phyloP scores from a whole-genome alignment of 1,140 invertebrate genomes.

The Zaprionus gabonicus region DNA sequence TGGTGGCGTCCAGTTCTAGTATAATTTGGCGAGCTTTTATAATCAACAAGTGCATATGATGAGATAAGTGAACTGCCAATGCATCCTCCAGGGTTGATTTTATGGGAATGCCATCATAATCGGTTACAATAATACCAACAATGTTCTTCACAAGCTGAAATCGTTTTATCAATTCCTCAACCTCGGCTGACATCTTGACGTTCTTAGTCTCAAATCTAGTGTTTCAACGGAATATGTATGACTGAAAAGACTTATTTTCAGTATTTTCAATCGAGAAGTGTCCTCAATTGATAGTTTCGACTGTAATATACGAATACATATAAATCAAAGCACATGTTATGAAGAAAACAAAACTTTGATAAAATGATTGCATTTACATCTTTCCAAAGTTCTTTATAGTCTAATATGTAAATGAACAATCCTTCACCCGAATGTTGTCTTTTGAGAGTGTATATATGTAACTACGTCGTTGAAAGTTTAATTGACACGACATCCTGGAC shows the following conservation, averaged over 20 bases:
- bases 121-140: constrained; percentile 88
- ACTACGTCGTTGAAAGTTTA: constrained; percentile 62
- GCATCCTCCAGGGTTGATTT: constrained; percentile 91
- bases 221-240: too few species aligned
- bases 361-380: too few species aligned
- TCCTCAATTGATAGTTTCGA: not conserved
- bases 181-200: constrained; percentile 87
- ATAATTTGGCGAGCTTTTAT: constrained; percentile 90
- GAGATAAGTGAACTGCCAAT: constrained; percentile 90
- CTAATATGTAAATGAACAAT: too few species aligned
- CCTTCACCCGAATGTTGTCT: constrained; percentile 44
- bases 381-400: too few species aligned
- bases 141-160: constrained; percentile 90
- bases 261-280: too few species aligned
- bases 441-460: constrained; percentile 5
- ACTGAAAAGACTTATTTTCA: too few species aligned
- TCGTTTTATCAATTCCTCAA: constrained; percentile 91
- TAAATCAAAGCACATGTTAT: constrained; percentile 12
- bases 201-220: too few species aligned
- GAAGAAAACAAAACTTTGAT: constrained; percentile 11
- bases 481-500: constrained; percentile 26
- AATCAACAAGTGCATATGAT: constrained; percentile 88
- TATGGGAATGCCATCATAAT: constrained; percentile 92
- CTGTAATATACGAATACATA: not conserved
- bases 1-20: constrained; percentile 91